These are phyloP conservation scores for Ostrea denselamellosa DNA, from an alignment of 1,140 invertebrate species.

Conservation along the genomic window DNA sequence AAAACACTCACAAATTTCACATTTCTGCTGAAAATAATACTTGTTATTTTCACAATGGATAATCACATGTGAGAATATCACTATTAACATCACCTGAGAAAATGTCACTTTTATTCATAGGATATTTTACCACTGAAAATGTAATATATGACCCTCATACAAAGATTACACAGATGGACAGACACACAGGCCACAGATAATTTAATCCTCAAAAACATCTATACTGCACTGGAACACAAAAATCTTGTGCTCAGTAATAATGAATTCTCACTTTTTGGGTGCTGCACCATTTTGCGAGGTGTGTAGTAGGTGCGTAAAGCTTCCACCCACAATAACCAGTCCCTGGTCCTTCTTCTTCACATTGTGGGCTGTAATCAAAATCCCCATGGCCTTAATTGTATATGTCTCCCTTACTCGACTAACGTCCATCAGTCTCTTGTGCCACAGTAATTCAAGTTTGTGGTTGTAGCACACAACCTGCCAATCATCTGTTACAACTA, in stretches of 20 bases:
- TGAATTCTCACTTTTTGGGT: slow-evolving; percentile 44
- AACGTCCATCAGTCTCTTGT: slow-evolving; percentile 61
- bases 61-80: too few species aligned
- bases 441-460: slow-evolving; percentile 68
- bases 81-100: too few species aligned
- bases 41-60: too few species aligned
- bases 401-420: slow-evolving; percentile 57
- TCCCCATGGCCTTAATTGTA: slow-evolving; percentile 66
- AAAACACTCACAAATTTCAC: neutral
- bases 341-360: slow-evolving; percentile 70
- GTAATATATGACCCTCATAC: too few species aligned
- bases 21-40: too few species aligned
- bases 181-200: too few species aligned
- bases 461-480: slow-evolving; percentile 70
- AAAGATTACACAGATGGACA: too few species aligned
- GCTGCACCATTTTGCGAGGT: neutral
- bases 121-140: too few species aligned
- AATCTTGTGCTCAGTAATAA: neutral
- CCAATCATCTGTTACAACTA: slow-evolving; percentile 72
- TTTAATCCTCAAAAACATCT: too few species aligned
- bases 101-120: too few species aligned
- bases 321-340: slow-evolving; percentile 71
- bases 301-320: slow-evolving; percentile 67
- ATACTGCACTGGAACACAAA: too few species aligned
- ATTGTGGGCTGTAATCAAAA: slow-evolving; percentile 66